Base-by-base conservation (phyloP, 2,113 vertebrate species). In the Thunnus maccoyii region DNA sequence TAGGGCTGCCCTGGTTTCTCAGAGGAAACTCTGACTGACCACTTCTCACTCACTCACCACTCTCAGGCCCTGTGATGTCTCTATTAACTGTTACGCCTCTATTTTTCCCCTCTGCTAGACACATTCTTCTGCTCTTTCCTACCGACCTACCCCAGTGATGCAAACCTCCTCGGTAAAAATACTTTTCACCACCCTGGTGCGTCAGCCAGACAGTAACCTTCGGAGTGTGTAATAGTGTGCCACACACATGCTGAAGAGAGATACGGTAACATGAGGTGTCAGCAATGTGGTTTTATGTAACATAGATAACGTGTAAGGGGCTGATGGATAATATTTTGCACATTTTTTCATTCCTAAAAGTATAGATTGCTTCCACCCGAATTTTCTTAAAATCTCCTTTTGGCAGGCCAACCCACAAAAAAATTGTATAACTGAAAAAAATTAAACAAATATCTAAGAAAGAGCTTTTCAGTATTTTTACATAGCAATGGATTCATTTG, bases 131-230 rank as follows among this genome's bases (percentile, higher is more conserved):
- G 69, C 82, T 79, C 87, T 92, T 93, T 93, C 92, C 89, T 92
- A 92, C 91, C 87, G 91, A 93, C 92, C 92, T 91, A 91, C 91
- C 48, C 82, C 85, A 82, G 87, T 73, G 90, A 92, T 90, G 88
- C 76, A 88, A 92, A 90, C 87, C 88, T 89, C 86, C 74, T 82
- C 47, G 5, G 72, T 82, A 80, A 91, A 91, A 91, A 86, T 70
- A 88, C 70, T 75, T 78, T 51, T 86, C 77, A 46, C 86, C 88
- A 56, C 89, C 61, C 78, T 11, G 62, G 65, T 55, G 83, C 57
- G 50, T 85, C 77, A 66, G 82, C 86, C 89, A 90, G 75, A 83
- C 72, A 27, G 77, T 57, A 85, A 83, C 88, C 83, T 85, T 91
- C 76, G 27, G 60, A 72, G 84, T 61, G 67, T 69, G 83, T 81